Conservation (phyloP, 2,888 invertebrate genomes). For the Germaria angustata region DNA sequence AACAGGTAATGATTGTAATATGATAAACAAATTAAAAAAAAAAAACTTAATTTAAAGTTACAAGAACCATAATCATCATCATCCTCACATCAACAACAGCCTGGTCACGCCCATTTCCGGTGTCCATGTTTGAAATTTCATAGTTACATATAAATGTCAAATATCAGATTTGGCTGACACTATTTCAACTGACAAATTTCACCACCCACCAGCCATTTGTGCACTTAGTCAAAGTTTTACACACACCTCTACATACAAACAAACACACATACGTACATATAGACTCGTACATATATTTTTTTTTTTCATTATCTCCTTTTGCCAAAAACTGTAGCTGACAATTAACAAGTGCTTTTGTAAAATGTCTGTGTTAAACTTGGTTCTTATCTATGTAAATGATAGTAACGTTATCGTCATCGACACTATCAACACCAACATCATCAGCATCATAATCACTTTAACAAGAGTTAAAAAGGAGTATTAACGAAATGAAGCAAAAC, state of each 20-base stretch:
- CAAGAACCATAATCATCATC: background rate
- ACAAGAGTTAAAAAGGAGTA: background rate
- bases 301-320: slow-evolving; percentile 8
- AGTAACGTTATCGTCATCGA: slow-evolving; percentile 17
- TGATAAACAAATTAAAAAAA: slow-evolving; percentile 14
- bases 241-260: background rate
- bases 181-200: slow-evolving; percentile 15
- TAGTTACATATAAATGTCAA: slow-evolving; percentile 36
- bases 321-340: slow-evolving; percentile 37
- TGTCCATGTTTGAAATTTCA: slow-evolving; percentile 33
- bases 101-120: slow-evolving; percentile 45
- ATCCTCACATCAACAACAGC: background rate
- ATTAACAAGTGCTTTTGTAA: slow-evolving; percentile 46
- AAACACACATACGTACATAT: background rate
- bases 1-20: slow-evolving; percentile 27
- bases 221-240: background rate
- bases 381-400: slow-evolving; percentile 31
- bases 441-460: slow-evolving; percentile 3
- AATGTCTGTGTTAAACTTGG: slow-evolving; percentile 35
- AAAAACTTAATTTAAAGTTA: slow-evolving; percentile 20
- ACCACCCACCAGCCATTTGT: slow-evolving; percentile 17
- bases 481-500: background rate
- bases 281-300: background rate
- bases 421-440: slow-evolving; percentile 22
- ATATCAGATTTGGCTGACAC: slow-evolving; percentile 24